Evolutionary conservation across 2,113 vertebrate genomes (phyloP), one percentile per base, ranked within the genome.

Genomic region (Diglossa brunneiventris): DNA sequence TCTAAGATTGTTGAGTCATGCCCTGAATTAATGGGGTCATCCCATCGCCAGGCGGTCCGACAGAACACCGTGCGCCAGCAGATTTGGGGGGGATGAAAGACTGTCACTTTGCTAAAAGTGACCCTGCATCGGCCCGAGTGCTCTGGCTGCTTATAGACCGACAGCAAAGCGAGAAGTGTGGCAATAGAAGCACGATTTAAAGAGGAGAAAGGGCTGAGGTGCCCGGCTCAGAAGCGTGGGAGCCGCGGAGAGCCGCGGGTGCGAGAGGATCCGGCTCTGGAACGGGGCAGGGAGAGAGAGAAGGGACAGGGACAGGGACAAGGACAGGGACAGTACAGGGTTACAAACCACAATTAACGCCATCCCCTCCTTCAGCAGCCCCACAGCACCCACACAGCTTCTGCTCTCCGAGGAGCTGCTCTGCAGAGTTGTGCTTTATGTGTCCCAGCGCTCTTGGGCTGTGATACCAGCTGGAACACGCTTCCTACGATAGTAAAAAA

Each of bases 231-330:
- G 21, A 0, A 0, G 15, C 11, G 0, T 1, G 17, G n/a, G 27
- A 22, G 12, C 33, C 20, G 10, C 1, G 2, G 37, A 9, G 50
- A 69, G 26, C 33, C 2, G 0, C 1, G 18, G 21, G 8, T 3
- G 21, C 0, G 2, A 39, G n/a, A 6, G 11, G 23, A 24, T 17
- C 9, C 0, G 0, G 47, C 37, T 24, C 26, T 15, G 35, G 37
- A 27, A 15, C 0, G 0, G 9, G 23, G 20, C 8, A n/a, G 33
- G 4, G 0, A 5, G 18, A 10, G 1, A 33, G 31, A 11, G 23
- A 26, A 37, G 2, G 84, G 11, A 26, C 31, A 18, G 27, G 21
- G 47, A 21, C 35, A 26, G 8, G 22, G 33, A 58, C 56, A 23
- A 13, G 22, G 33, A 35, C 52, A 20, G 28, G 16, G 52, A 55